phyloP scores from a whole-genome alignment of 2,113 vertebrate species.

The Colaptes auratus region DNA sequence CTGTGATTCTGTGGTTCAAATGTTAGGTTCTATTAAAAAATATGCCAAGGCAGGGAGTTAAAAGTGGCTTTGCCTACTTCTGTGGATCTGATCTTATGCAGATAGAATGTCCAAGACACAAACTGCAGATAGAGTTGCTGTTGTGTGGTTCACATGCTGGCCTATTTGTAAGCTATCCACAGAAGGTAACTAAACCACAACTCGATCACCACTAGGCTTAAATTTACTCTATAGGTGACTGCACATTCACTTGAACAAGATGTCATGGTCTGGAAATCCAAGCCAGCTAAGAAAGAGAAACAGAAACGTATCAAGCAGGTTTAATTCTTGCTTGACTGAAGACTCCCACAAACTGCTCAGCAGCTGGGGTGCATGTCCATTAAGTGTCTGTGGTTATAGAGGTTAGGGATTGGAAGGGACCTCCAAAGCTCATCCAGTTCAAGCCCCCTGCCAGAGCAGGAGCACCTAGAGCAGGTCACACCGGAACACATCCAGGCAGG shows the following conservation, averaged over 20 bases:
- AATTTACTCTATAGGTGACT: neutral
- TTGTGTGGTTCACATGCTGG: neutral
- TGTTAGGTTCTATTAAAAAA: neutral
- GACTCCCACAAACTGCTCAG: neutral
- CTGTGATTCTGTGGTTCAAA: neutral
- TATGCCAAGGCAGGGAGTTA: neutral
- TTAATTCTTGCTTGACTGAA: neutral
- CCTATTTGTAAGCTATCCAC: neutral
- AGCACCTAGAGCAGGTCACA: too few species aligned
- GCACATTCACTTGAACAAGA: neutral
- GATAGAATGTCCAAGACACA: neutral
- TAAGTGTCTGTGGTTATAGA: neutral
- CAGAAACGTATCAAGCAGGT: neutral
- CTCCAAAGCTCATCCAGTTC: too few species aligned
- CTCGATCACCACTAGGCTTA: neutral
- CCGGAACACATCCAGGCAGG: too few species aligned
- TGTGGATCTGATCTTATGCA: neutral
- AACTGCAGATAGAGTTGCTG: neutral
- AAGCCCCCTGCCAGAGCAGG: too few species aligned
- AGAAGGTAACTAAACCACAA: neutral
- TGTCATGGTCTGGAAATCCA: neutral
- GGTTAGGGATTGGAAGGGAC: too few species aligned
- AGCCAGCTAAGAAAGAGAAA: neutral
- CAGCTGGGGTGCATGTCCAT: neutral
- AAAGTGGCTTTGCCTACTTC: neutral